Evolutionary conservation across 2,797 vertebrate species (phyloP), one percentile per base, ranked within the genome.

Genomic region (Peromyscus eremicus): DNA sequence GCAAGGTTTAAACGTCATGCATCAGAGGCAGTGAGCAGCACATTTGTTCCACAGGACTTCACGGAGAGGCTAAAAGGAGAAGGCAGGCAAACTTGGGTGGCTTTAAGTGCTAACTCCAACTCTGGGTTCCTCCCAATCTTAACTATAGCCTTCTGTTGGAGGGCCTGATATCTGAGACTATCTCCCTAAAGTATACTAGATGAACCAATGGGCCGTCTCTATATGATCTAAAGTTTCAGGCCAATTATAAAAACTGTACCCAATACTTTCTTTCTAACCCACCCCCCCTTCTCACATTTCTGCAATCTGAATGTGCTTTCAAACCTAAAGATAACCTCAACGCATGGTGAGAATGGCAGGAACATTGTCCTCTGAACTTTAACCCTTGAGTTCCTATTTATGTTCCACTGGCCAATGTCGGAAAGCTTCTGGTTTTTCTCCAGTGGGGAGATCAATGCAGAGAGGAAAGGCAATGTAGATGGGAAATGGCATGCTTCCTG

Each of bases 401-500:
- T 57, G 46, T 40, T 73, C 25, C 55, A 40, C n/a, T 19, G 49
- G 27, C 68, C 52, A 79, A 16, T 49, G 37, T 71, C 91, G 57
- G 70, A 68, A 94, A 96, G 19, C 25, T 95, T 70, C 40, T 96
- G 87, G 29, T 66, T 84, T 96, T 96, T 87, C 43, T 87, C 32
- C 23, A 91, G 64, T n/a, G 32, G 76, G 62, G 94, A 97, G 93
- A 75, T 32, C 64, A 89, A 94, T 64, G n/a, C 23, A 66, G 23
- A n/a, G 88, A 76, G 86, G 23, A 94, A 93, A 93, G 71, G 25
- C 49, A 81, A 94, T 21, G 17, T n/a, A 91, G 37, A 27, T 84
- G 52, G 77, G 19, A 94, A 96, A 94, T 73, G 21, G 68, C 91
- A n/a, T 68, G 34, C 52, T 95, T 97, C 70, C 83, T 96, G 68